A percentile compares a stretch with the other conserved stretches of the same genome.
Conservation (phyloP, 2,113 vertebrate species). For the Jaculus jaculus region DNA sequence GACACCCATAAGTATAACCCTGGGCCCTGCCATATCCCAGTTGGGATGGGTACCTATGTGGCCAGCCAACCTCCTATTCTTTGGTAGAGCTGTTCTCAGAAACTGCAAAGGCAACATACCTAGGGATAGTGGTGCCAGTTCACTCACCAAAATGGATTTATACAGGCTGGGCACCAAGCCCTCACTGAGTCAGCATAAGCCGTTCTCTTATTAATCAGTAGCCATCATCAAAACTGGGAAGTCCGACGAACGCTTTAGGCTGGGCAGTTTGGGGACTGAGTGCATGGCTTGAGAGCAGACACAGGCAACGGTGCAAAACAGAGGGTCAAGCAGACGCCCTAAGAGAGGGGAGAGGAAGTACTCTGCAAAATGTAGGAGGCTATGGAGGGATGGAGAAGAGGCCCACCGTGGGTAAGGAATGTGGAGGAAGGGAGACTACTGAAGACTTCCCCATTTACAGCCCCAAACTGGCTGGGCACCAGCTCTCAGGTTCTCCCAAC, state of each 20-base stretch:
- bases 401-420: background rate
- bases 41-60: background rate
- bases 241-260: background rate
- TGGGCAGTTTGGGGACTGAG: background rate
- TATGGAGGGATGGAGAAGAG: background rate
- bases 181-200: background rate
- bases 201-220: background rate
- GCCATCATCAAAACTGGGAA: background rate
- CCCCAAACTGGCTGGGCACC: background rate
- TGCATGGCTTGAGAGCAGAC: background rate
- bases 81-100: background rate
- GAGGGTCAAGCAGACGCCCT: background rate
- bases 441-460: background rate
- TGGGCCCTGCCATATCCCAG: background rate
- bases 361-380: background rate
- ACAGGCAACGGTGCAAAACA: background rate
- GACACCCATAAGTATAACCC: background rate
- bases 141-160: background rate
- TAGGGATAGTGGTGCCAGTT: background rate
- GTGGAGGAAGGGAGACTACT: background rate
- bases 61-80: background rate
- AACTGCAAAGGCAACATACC: background rate
- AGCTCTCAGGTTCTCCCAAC: background rate
- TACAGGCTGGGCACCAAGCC: background rate
- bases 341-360: background rate